Conservation (phyloP, 2,888 invertebrate genomes). For the Oasisia sp. region DNA sequence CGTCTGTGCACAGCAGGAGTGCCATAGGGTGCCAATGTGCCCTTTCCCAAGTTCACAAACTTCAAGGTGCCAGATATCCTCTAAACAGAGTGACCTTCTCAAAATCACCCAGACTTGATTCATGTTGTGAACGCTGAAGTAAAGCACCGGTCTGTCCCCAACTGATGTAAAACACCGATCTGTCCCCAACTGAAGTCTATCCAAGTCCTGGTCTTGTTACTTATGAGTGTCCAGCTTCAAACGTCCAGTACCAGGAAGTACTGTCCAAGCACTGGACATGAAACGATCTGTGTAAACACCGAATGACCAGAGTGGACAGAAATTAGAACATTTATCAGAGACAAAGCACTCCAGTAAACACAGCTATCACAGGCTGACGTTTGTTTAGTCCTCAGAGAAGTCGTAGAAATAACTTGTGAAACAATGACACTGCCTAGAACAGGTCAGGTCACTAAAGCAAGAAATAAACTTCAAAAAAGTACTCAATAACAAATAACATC, state of each 20-base stretch:
- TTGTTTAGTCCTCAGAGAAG: not conserved
- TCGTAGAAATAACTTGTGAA: not conserved
- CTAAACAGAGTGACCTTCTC: too few species aligned
- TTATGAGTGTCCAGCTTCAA: not conserved
- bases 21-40: too few species aligned
- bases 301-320: not conserved
- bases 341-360: not conserved
- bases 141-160: too few species aligned
- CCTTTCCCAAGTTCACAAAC: too few species aligned
- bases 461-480: not conserved
- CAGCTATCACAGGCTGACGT: not conserved
- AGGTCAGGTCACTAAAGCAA: not conserved
- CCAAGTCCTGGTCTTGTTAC: not conserved
- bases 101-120: too few species aligned
- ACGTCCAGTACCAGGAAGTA: not conserved
- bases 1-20: too few species aligned
- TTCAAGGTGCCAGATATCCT: too few species aligned
- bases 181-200: not conserved
- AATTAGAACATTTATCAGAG: not conserved
- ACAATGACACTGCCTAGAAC: not conserved
- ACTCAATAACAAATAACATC: not conserved
- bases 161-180: too few species aligned
- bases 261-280: not conserved
- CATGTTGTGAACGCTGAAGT: too few species aligned
- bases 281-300: slow-evolving; percentile 1